Base-by-base conservation (phyloP, 2,797 vertebrate genomes). In the Myotis findleyi region DNA sequence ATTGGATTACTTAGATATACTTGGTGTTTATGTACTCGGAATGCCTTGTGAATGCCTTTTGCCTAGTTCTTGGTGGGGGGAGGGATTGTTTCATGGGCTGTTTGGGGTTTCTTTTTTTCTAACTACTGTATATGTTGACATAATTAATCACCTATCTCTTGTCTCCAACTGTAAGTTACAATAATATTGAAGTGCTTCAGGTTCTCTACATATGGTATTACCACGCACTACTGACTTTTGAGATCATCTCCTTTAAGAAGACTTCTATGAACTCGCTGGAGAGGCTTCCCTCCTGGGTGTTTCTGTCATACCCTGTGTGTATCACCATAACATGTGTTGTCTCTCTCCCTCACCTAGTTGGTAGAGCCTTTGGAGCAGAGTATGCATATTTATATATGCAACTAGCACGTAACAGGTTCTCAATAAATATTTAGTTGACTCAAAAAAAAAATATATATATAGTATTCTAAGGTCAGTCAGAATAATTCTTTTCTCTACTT, bases 401-500 rank as follows among this genome's bases (percentile, higher is more conserved):
- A 47, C 44, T 89, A 92, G 38, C 7, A 77, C 33, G 79, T 17
- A 47, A 88, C 51, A 88, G 49, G 44, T 33, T 12, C 33, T 94
- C 80, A 80, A 64, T 83, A 95, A 93, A 83, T 81, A 72, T 33
- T 87, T 71, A 73, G 75, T 68, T 75, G 59, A 89, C 71, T 36
- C 53, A 53, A 89, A 84, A 41, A 41, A 8, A 41, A 41, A 41
- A 38, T 41, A 8, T 41, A 41, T 41, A 88, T 55, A 69, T 0
- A 68, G 21, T 44, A 47, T 77, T 77, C 83, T 36, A 73, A 73
- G 47, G 25, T n/a, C 81, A 79, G 30, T 5, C 17, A 30, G 36
- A 71, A 59, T 36, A 33, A 75, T 69, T 92, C 2, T 73, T 77
- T 73, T 18, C 41, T 80, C 57, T 44, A 17, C 12, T 25, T 84